phyloP scores from a whole-genome alignment of 2,113 vertebrate species.

The Labeo catla region DNA sequence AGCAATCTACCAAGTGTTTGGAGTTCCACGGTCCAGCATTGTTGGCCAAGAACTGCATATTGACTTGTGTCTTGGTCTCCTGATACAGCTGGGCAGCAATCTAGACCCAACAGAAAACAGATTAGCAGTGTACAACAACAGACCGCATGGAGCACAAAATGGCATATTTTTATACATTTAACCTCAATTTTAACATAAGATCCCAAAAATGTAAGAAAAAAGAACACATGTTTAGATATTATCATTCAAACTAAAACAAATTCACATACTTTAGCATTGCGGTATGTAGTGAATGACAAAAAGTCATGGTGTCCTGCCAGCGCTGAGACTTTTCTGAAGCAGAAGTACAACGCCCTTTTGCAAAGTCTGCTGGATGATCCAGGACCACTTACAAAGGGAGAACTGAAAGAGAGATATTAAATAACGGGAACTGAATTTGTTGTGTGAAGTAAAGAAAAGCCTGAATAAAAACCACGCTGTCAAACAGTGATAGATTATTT shows the following conservation, averaged over 20 bases:
- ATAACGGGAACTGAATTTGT: background rate
- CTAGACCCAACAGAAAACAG: conserved; percentile 46
- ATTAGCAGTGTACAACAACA: background rate
- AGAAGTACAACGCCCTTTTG: conserved; percentile 74
- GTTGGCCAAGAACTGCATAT: conserved; percentile 60
- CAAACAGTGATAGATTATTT: background rate
- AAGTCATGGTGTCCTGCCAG: conserved; percentile 63
- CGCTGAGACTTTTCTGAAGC: conserved; percentile 66
- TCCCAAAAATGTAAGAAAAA: background rate
- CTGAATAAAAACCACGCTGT: background rate
- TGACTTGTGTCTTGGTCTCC: conserved; percentile 57
- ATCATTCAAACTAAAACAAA: background rate
- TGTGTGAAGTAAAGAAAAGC: background rate
- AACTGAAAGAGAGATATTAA: conserved; percentile 62
- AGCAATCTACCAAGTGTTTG: conserved; percentile 66
- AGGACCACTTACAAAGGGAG: conserved; percentile 71
- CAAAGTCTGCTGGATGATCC: conserved; percentile 75
- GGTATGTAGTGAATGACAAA: conserved; percentile 68
- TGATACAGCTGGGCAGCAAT: conserved; percentile 62
- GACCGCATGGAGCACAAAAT: background rate
- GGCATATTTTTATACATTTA: background rate
- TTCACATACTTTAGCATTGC: conserved; percentile 70
- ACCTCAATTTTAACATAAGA: background rate
- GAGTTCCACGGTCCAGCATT: conserved; percentile 67
- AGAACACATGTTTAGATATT: background rate